Evolutionary conservation across 2,888 invertebrate species (phyloP).

Genomic region (Phragmatobia fuliginosa): DNA sequence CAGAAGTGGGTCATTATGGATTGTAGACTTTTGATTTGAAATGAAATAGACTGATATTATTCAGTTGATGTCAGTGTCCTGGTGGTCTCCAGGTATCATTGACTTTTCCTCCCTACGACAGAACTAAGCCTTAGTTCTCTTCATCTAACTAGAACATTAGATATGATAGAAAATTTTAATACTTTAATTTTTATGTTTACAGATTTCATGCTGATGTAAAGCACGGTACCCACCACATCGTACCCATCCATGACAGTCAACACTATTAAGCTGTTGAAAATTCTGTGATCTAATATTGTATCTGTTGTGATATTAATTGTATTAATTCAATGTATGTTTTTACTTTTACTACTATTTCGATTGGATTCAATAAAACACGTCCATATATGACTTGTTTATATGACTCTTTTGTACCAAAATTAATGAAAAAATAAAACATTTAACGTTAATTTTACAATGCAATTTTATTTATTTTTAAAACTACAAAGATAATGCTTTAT

Average conservation of each 20-base stretch:
- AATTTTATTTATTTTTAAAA: too few species aligned
- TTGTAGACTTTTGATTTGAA: too few species aligned
- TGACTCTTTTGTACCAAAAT: too few species aligned
- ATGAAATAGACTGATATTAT: not conserved
- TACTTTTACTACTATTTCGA: not conserved
- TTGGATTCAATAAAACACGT: too few species aligned
- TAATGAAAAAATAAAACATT: too few species aligned
- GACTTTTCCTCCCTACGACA: not conserved
- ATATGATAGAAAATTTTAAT: not conserved
- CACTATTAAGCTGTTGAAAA: slow-evolving; percentile 26
- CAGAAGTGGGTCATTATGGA: too few species aligned
- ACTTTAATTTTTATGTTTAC: slow-evolving; percentile 38
- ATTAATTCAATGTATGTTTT: slow-evolving; percentile 14
- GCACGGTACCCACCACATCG: slow-evolving; percentile 74
- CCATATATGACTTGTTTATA: too few species aligned
- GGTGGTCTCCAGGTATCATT: not conserved
- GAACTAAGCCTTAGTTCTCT: not conserved
- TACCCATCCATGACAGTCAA: slow-evolving; percentile 67
- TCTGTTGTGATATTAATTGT: slow-evolving; percentile 18
- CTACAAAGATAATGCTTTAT: too few species aligned
- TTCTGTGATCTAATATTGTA: slow-evolving; percentile 19
- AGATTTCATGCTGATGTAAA: slow-evolving; percentile 81
- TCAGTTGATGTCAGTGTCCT: not conserved
- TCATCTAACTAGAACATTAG: not conserved
- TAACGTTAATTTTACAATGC: too few species aligned